phyloP scores from a whole-genome alignment of 2,888 invertebrate genomes.

The Pyrrhosoma nymphula region DNA sequence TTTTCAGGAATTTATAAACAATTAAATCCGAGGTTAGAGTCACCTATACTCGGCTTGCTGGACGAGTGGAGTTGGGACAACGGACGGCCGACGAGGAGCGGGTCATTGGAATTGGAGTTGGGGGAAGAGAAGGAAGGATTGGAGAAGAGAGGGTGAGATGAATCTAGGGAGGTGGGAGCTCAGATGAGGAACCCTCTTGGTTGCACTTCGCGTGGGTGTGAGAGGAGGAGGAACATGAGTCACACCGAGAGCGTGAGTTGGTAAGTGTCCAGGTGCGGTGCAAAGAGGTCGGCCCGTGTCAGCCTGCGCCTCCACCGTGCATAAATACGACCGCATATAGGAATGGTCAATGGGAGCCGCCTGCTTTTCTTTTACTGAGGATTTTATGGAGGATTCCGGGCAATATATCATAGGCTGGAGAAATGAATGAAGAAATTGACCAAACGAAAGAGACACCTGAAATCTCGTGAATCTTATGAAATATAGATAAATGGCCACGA shows the following conservation, averaged over 20 bases:
- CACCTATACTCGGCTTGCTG: background rate
- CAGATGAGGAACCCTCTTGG: background rate
- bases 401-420: background rate
- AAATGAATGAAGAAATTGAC: background rate
- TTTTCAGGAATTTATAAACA: too few relatives aligned
- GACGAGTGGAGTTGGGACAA: background rate
- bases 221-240: background rate
- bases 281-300: conserved; percentile 6
- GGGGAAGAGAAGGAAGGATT: background rate
- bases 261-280: conserved; percentile 51
- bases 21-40: too few relatives aligned
- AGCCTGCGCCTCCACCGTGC: background rate
- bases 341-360: background rate
- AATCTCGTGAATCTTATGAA: background rate
- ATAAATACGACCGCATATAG: background rate
- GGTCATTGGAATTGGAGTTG: background rate
- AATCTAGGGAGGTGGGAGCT: background rate
- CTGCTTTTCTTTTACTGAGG: background rate
- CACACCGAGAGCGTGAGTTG: conserved; percentile 54
- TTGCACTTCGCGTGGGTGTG: conserved; percentile 30
- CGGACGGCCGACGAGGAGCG: background rate
- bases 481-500: background rate
- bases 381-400: background rate
- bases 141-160: background rate
- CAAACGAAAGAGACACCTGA: background rate